Evolutionary conservation across 2,797 vertebrate genomes (phyloP).

Genomic region (Sarcophilus harrisii): DNA sequence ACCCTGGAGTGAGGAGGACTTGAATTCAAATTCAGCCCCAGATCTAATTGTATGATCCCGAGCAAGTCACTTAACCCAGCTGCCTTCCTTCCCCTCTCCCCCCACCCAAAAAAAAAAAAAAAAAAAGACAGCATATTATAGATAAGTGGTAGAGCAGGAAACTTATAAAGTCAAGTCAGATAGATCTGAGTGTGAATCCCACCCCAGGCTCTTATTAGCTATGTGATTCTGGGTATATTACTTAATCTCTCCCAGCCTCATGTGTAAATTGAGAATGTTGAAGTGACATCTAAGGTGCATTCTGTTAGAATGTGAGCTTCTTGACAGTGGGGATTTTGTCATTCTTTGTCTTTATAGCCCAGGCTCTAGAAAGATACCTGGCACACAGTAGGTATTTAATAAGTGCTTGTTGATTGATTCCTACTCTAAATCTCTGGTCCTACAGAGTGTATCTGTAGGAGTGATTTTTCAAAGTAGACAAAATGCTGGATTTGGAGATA

Average conservation of each 20-base stretch:
- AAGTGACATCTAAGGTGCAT: conserved; percentile 52
- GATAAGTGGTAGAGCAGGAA: neutral
- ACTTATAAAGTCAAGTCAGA: neutral
- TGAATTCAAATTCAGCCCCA: neutral
- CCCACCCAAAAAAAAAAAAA: neutral
- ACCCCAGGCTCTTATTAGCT: neutral
- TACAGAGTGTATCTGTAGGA: neutral
- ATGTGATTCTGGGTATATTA: neutral
- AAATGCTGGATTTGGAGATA: neutral
- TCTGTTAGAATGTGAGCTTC: conserved; percentile 31
- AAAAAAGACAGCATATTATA: neutral
- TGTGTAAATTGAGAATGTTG: conserved; percentile 49
- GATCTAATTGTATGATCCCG: neutral
- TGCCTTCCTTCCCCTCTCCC: no score
- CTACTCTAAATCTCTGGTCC: neutral
- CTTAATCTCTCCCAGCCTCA: conserved; percentile 31
- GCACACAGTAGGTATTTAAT: neutral
- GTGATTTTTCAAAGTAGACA: neutral
- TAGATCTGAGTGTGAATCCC: conserved; percentile 18
- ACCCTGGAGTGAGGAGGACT: neutral
- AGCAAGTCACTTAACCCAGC: neutral
- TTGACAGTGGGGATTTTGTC: neutral
- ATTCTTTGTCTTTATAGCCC: neutral
- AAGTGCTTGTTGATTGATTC: conserved; percentile 41
- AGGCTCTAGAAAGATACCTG: neutral